These are phyloP conservation scores for Brachyptera risi DNA, from an alignment of 2,888 invertebrate species.

Conservation along the genomic window DNA sequence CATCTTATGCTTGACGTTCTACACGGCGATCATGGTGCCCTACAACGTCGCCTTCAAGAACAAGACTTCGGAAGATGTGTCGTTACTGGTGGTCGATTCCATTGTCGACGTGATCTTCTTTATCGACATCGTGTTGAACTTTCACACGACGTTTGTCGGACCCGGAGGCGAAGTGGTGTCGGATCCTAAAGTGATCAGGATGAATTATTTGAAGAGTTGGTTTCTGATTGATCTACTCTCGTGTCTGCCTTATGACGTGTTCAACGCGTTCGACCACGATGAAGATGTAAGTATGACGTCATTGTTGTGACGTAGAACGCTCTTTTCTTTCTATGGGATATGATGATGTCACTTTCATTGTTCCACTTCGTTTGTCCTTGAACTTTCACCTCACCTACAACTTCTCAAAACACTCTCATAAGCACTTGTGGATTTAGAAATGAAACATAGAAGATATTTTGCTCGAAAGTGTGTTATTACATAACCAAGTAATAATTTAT, in stretches of 20 bases:
- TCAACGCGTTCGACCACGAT: slow-evolving; percentile 99
- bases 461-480: no score
- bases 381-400: no score
- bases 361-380: no score
- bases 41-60: slow-evolving; percentile 99
- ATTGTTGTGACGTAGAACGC: background rate
- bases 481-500: no score
- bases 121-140: slow-evolving; percentile 99
- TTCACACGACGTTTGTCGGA: slow-evolving; percentile 99
- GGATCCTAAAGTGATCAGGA: slow-evolving; percentile 95
- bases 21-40: slow-evolving; percentile 97
- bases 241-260: slow-evolving; percentile 99
- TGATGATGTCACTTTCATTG: slow-evolving; percentile 26
- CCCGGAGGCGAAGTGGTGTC: slow-evolving; percentile 95
- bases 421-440: no score
- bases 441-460: no score
- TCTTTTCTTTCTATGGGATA: slow-evolving; percentile 13
- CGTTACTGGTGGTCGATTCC: slow-evolving; percentile 83
- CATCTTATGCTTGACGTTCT: slow-evolving; percentile 98
- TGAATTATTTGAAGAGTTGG: slow-evolving; percentile 99
- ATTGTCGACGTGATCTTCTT: slow-evolving; percentile 99
- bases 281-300: slow-evolving; percentile 82
- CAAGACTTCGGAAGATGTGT: slow-evolving; percentile 96
- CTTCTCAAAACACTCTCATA: no score
- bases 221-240: slow-evolving; percentile 98